Percentiles rank a stretch among this genome's conserved stretches.
phyloP scores from a whole-genome alignment of 2,113 vertebrate species.

The Lepisosteus osseus region DNA sequence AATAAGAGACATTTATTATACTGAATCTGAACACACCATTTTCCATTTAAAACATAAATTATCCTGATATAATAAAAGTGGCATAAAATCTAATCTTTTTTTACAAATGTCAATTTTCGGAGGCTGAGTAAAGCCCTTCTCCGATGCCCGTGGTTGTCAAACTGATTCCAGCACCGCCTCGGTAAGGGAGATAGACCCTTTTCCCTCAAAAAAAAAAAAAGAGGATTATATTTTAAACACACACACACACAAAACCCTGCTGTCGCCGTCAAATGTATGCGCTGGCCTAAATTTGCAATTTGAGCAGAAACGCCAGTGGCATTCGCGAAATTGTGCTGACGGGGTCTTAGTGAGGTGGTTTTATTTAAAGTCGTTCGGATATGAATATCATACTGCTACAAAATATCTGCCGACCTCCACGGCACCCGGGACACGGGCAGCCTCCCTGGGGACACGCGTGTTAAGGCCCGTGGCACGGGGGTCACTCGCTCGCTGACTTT shows the following conservation, averaged over 20 bases:
- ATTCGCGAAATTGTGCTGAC: constrained; percentile 1
- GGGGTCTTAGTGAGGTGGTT: constrained; percentile 1
- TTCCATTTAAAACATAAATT: too few species aligned
- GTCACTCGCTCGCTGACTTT: background rate
- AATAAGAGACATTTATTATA: too few species aligned
- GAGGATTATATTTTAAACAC: too few species aligned
- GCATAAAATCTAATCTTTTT: too few species aligned
- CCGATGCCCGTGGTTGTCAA: too few species aligned
- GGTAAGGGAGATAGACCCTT: too few species aligned
- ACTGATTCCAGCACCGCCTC: too few species aligned
- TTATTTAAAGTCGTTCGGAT: constrained; percentile 9
- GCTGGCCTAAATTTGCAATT: constrained; percentile 8
- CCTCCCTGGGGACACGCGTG: background rate
- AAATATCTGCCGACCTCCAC: constrained; percentile 2
- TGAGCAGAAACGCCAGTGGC: constrained; percentile 1
- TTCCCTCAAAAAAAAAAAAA: too few species aligned
- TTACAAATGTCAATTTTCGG: too few species aligned
- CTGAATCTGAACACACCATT: too few species aligned
- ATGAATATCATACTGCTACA: constrained; percentile 7
- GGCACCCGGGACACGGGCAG: background rate
- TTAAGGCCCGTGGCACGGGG: background rate
- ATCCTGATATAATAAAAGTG: too few species aligned
- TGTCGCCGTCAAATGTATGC: constrained; percentile 4
- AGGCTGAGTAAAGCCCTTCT: too few species aligned
- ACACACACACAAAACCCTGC: background rate